Evolutionary conservation across 92 coral and sea anemone genomes (phyloP).

Genomic region (Siderastrea siderea): DNA sequence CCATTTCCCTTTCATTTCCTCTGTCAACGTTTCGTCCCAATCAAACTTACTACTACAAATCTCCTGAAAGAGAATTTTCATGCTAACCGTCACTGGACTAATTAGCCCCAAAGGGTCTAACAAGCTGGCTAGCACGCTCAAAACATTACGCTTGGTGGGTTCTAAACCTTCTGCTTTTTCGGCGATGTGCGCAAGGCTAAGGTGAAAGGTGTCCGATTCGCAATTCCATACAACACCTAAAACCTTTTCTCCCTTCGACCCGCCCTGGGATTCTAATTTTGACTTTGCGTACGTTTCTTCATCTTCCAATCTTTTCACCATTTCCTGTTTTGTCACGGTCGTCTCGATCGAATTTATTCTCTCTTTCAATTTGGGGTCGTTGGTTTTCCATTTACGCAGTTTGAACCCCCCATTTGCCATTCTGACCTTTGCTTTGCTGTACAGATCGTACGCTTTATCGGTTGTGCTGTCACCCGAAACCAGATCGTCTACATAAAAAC

Average conservation of each 20-base stretch:
- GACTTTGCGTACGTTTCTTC: conserved; percentile 52
- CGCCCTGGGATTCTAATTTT: neutral
- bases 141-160: no score
- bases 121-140: no score
- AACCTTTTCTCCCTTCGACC: conserved; percentile 45
- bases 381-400: conserved; percentile 40
- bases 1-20: neutral
- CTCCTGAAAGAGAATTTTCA: no score
- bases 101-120: no score
- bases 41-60: no score
- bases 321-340: conserved; percentile 13
- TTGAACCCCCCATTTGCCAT: conserved; percentile 50
- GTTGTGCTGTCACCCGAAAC: conserved; percentile 27
- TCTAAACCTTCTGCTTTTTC: neutral
- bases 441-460: conserved; percentile 7
- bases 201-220: conserved; percentile 51
- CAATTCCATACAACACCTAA: conserved; percentile 59
- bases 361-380: conserved; percentile 32
- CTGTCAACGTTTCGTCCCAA: no score
- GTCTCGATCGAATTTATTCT: conserved; percentile 20
- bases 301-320: conserved; percentile 44
- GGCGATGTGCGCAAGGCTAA: conserved; percentile 40
- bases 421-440: conserved; percentile 23
- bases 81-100: no score
- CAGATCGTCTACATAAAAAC: conserved; percentile 62